Conservation (phyloP, 2,888 invertebrate genomes). For the Himalopsyche japonica region DNA sequence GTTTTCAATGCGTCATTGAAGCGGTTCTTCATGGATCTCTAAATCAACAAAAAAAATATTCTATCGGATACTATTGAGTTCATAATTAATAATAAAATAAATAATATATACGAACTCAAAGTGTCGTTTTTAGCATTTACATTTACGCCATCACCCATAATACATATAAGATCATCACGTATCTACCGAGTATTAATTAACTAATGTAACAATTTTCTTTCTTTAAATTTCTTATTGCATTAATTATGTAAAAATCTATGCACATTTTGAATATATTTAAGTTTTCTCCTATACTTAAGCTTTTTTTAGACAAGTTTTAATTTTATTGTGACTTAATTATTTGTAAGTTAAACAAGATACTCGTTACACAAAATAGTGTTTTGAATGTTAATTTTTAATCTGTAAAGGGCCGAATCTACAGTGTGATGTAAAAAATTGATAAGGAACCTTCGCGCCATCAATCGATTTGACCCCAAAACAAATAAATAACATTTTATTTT, state of each 20-base stretch:
- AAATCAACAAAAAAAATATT: not conserved
- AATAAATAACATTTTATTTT: not conserved
- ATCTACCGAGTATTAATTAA: not conserved
- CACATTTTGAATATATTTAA: too few species aligned
- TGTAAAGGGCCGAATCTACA: not conserved
- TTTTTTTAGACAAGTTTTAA: too few species aligned
- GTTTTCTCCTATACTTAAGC: too few species aligned
- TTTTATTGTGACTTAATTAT: not conserved
- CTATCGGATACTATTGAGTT: not conserved
- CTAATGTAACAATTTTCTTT: too few species aligned
- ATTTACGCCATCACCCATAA: too few species aligned
- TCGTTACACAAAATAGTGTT: not conserved
- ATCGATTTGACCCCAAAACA: not conserved
- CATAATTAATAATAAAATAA: too few species aligned
- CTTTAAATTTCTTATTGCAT: too few species aligned
- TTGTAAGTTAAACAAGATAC: not conserved
- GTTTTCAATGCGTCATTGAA: slow-evolving; percentile 3
- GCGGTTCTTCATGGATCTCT: not conserved
- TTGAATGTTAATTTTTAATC: not conserved
- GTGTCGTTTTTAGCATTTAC: too few species aligned
- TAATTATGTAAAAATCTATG: too few species aligned
- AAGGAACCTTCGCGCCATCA: not conserved
- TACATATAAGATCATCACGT: too few species aligned
- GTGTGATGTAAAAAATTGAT: not conserved
- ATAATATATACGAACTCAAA: too few species aligned